Percentiles rank a stretch among this genome's conserved stretches.
Conservation (phyloP, 2,888 invertebrate genomes). For the Agriopis aurantiaria region DNA sequence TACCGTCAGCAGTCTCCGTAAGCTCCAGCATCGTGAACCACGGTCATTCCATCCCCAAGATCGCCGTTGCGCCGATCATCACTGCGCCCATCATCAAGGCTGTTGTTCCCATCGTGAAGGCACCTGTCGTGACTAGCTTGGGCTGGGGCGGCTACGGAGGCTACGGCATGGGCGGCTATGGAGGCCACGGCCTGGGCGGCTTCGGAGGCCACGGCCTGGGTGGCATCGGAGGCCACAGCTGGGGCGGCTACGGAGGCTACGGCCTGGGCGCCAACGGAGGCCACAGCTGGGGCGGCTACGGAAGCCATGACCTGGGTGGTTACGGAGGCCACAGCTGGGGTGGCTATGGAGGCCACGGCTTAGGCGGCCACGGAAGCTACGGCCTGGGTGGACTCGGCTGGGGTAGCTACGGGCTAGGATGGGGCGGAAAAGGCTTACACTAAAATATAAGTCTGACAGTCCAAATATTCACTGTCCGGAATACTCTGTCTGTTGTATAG, state of each 20-base stretch:
- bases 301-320: slow-evolving; percentile 36
- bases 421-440: slow-evolving; percentile 48
- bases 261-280: slow-evolving; percentile 35
- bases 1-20: slow-evolving; percentile 56
- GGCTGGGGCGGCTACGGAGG: slow-evolving; percentile 41
- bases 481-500: slow-evolving; percentile 30
- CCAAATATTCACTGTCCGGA: slow-evolving; percentile 33
- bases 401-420: slow-evolving; percentile 32
- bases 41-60: slow-evolving; percentile 60
- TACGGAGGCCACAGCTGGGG: slow-evolving; percentile 13
- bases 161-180: slow-evolving; percentile 19
- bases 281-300: slow-evolving; percentile 36
- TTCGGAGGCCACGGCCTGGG: slow-evolving; percentile 1
- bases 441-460: slow-evolving; percentile 35
- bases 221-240: slow-evolving; percentile 16
- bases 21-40: slow-evolving; percentile 69
- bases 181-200: slow-evolving; percentile 41
- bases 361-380: slow-evolving; percentile 36
- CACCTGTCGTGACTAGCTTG: slow-evolving; percentile 50
- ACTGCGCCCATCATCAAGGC: slow-evolving; percentile 54
- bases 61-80: slow-evolving; percentile 49
- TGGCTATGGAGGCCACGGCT: slow-evolving; percentile 41
- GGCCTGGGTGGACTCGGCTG: slow-evolving; percentile 9
- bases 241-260: slow-evolving; percentile 41
- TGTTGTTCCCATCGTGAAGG: slow-evolving; percentile 43